These are phyloP conservation scores for Drosophila jambulina DNA, from an alignment of 1,140 invertebrate species.

Conservation along the genomic window DNA sequence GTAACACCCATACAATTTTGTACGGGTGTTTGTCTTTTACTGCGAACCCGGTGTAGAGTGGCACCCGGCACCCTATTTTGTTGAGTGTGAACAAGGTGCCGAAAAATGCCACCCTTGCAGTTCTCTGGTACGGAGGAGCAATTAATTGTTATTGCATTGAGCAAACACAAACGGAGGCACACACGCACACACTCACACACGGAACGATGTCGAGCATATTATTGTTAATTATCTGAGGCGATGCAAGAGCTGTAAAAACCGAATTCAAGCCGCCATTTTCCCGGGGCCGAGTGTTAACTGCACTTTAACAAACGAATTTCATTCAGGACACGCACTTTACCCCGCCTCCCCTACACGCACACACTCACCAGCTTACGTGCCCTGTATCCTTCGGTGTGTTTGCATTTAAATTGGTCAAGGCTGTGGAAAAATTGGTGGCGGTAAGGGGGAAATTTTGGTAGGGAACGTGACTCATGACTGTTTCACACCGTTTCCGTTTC, in stretches of 20 bases:
- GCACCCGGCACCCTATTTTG: no score
- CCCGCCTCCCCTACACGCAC: not conserved
- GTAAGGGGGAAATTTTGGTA: not conserved
- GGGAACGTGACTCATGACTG: constrained; percentile 12
- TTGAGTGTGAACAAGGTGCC: no score
- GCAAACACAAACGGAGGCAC: constrained; percentile 37
- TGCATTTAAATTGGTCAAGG: constrained; percentile 73
- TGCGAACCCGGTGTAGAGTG: no score
- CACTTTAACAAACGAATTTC: constrained; percentile 63
- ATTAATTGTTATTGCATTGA: constrained; percentile 68
- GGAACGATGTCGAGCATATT: constrained; percentile 43
- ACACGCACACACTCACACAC: constrained; percentile 18
- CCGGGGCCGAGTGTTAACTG: constrained; percentile 61
- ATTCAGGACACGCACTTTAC: constrained; percentile 54
- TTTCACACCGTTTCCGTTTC: constrained; percentile 39
- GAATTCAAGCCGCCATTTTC: constrained; percentile 46
- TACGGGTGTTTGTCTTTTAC: no score
- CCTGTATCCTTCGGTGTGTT: constrained; percentile 44
- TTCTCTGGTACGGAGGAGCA: no score
- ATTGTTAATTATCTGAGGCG: constrained; percentile 76
- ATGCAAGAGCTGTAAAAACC: constrained; percentile 46
- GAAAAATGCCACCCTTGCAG: no score
- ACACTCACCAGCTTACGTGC: constrained; percentile 21
- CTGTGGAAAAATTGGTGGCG: constrained; percentile 24
- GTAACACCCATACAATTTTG: no score